phyloP scores from a whole-genome alignment of 2,888 invertebrate species.

The Pilophorus perplexus region DNA sequence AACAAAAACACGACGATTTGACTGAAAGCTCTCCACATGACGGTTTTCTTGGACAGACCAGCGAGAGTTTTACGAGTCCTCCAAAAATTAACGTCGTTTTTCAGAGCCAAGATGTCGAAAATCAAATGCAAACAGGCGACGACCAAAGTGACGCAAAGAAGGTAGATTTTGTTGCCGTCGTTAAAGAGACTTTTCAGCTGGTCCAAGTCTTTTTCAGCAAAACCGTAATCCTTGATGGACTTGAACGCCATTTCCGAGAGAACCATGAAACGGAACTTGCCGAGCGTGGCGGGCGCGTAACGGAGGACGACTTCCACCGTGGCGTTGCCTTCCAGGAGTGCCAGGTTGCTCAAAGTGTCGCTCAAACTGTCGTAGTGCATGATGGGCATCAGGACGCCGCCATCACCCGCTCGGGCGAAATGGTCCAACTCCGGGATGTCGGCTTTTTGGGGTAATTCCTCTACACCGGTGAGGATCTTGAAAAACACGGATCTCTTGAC shows the following conservation, averaged over 20 bases:
- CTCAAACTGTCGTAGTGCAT: neutral
- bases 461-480: neutral
- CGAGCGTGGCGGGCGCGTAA: neutral
- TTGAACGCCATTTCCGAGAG: constrained; percentile 74
- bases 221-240: constrained; percentile 72
- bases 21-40: constrained; percentile 92
- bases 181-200: constrained; percentile 95
- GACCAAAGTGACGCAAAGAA: constrained; percentile 83
- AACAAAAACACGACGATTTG: constrained; percentile 89
- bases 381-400: neutral
- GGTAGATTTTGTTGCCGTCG: constrained; percentile 82
- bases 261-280: constrained; percentile 57
- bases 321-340: neutral
- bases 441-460: neutral
- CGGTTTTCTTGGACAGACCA: constrained; percentile 82
- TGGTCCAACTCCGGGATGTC: neutral
- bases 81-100: constrained; percentile 97
- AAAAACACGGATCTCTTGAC: neutral
- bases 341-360: neutral
- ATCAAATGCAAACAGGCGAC: constrained; percentile 89
- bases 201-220: constrained; percentile 90
- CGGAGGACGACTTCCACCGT: neutral
- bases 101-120: constrained; percentile 95
- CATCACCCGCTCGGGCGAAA: too few species aligned
- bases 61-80: constrained; percentile 77